phyloP scores from a whole-genome alignment of 2,888 invertebrate genomes.

The Chalcis sispes region DNA sequence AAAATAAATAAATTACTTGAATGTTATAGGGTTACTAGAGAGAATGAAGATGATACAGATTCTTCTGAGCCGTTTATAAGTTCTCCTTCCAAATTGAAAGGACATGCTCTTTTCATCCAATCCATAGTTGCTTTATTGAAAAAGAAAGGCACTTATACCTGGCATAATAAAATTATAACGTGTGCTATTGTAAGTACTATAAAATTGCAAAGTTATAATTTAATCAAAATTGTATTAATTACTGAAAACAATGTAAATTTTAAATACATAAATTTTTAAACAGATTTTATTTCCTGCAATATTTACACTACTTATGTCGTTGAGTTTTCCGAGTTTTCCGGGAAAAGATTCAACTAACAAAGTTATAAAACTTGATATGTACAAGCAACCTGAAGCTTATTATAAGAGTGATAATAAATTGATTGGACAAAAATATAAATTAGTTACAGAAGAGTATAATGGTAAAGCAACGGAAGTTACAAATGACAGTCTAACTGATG shows the following conservation, averaged over 20 bases:
- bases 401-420: constrained; percentile 62
- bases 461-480: constrained; percentile 59
- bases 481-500: constrained; percentile 55
- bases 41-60: constrained; percentile 65
- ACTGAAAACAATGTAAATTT: background rate
- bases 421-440: constrained; percentile 61
- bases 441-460: constrained; percentile 59
- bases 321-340: constrained; percentile 66
- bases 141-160: constrained; percentile 72
- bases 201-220: background rate
- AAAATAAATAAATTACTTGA: constrained; percentile 36
- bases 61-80: constrained; percentile 61
- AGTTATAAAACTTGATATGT: constrained; percentile 72
- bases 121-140: constrained; percentile 69
- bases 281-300: constrained; percentile 70
- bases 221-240: background rate
- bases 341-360: constrained; percentile 60
- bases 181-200: constrained; percentile 67
- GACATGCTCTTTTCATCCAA: constrained; percentile 67
- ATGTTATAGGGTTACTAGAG: constrained; percentile 67
- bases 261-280: constrained; percentile 35
- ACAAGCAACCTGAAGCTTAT: constrained; percentile 66
- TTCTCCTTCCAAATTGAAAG: constrained; percentile 66
- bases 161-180: constrained; percentile 67
- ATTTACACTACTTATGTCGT: constrained; percentile 68